Base-by-base conservation (phyloP, 2,888 invertebrate species). In the Coenonympha arcania region DNA sequence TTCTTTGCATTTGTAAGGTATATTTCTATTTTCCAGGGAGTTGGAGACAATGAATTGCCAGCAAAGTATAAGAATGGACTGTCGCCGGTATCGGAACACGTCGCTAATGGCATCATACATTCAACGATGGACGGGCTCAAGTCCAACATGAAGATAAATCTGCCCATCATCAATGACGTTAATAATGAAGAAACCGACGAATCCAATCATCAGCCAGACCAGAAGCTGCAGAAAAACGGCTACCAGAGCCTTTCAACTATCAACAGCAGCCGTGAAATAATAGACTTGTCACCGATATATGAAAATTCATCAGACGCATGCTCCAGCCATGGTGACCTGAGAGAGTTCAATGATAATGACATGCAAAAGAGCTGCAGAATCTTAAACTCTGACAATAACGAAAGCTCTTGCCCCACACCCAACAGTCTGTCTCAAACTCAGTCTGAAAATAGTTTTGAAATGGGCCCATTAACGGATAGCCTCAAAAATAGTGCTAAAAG, bases 241-340 rank as follows among this genome's bases (percentile, higher is more conserved):
- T 86, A 85, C 44, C 84, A 86, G 58, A 70, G 77, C 4, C 59
- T 83, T 3, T 67, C 76, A 5, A 74, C 68, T 31, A 59, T 77
- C 11, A 73, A 76, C 53, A 78, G 66, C 52, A 84, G 82, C 56
- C 68, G 86, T 19, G 87, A 87, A 54, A 78, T 87, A 20, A 79
- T 86, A 44, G 87, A 87, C 54, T 59, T 87, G 40, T 87, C 87
- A 33, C 87, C 87, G 1, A 87, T 87, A 40, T 87, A 86, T 56
- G 87, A 87, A 59, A 87, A 87, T 56, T 87, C 87, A 8, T 87
- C 86, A 1, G 87, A 87, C 66, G 86, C 86, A 18, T 86, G 82
- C 56, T 87, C 87, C 1, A 87, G 87, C 57, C 83, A 81, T 55
- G 86, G 85, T 44, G 87, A 87, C 55, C 59, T 86, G 13, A 65